Evolutionary conservation across 1,140 invertebrate genomes (phyloP).

Genomic region (Drosophila elegans): DNA sequence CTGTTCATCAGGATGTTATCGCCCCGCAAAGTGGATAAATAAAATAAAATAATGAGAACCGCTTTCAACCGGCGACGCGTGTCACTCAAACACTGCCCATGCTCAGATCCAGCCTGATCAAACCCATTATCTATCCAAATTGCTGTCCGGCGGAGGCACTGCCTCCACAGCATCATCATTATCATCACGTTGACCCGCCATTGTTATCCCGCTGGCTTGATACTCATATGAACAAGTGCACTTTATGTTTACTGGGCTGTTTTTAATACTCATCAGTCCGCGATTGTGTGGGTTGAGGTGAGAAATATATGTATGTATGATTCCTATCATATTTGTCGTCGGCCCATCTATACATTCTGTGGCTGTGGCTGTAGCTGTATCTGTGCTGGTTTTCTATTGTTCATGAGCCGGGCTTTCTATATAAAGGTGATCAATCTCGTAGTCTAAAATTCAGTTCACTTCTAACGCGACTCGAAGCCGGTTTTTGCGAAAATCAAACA

Average conservation of each 20-base stretch:
- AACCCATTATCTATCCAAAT: conserved; percentile 43
- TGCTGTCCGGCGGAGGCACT: conserved; percentile 13
- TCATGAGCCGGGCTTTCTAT: conserved; percentile 59
- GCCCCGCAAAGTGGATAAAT: conserved; percentile 13
- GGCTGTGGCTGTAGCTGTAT: conserved; percentile 11
- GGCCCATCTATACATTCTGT: conserved; percentile 8
- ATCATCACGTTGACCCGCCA: conserved; percentile 54
- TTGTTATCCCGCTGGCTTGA: conserved; percentile 36
- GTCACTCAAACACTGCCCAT: conserved; percentile 46
- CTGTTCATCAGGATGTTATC: conserved; percentile 6
- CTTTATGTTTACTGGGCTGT: conserved; percentile 49
- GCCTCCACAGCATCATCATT: conserved; percentile 27
- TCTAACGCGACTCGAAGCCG: conserved; percentile 67
- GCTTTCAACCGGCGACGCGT: conserved; percentile 41
- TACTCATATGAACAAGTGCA: conserved; percentile 60
- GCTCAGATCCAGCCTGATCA: conserved; percentile 23
- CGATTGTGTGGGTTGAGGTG: conserved; percentile 57
- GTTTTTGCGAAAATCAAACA: conserved; percentile 46
- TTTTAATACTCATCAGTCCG: conserved; percentile 46
- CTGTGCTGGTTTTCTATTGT: conserved; percentile 57
- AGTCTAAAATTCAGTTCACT: conserved; percentile 68
- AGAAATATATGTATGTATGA: conserved; percentile 34
- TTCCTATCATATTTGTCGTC: conserved; percentile 36
- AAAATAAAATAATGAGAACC: conserved; percentile 27
- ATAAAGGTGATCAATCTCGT: conserved; percentile 79